These are phyloP conservation scores for Nephrotoma flavescens DNA, from an alignment of 2,888 invertebrate genomes.

Conservation along the genomic window DNA sequence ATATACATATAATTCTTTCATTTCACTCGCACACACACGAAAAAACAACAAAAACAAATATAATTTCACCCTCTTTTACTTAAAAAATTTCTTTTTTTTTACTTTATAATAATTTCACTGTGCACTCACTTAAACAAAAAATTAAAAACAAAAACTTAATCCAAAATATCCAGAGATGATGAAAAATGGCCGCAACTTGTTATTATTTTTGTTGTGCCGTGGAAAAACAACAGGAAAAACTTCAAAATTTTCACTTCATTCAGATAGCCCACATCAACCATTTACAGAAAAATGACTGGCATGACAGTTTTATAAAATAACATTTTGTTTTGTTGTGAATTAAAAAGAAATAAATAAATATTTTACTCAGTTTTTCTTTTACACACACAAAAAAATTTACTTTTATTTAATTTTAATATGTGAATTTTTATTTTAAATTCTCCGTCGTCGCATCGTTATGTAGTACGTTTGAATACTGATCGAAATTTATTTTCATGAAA, in stretches of 20 bases:
- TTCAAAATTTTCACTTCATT: background rate
- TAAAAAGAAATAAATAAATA: background rate
- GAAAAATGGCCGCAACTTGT: slow-evolving; percentile 1
- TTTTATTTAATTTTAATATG: background rate
- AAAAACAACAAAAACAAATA: background rate
- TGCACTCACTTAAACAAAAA: background rate
- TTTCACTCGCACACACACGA: background rate
- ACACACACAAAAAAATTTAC: background rate
- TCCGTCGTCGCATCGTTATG: slow-evolving; percentile 1
- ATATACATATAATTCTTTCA: background rate
- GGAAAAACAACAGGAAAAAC: background rate
- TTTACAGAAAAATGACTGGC: background rate
- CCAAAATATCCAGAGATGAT: slow-evolving; percentile 1
- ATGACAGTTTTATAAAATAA: background rate
- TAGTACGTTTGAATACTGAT: slow-evolving; percentile 2
- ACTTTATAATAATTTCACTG: background rate
- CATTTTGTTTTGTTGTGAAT: background rate
- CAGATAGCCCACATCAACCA: background rate
- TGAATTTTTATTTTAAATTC: background rate
- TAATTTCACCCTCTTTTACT: background rate
- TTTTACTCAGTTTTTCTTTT: background rate
- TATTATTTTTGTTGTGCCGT: background rate
- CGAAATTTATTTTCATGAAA: background rate
- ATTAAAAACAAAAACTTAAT: background rate
- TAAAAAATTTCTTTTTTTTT: background rate